These are phyloP conservation scores for Idaea aversata DNA, from an alignment of 2,888 invertebrate genomes.

Conservation along the genomic window DNA sequence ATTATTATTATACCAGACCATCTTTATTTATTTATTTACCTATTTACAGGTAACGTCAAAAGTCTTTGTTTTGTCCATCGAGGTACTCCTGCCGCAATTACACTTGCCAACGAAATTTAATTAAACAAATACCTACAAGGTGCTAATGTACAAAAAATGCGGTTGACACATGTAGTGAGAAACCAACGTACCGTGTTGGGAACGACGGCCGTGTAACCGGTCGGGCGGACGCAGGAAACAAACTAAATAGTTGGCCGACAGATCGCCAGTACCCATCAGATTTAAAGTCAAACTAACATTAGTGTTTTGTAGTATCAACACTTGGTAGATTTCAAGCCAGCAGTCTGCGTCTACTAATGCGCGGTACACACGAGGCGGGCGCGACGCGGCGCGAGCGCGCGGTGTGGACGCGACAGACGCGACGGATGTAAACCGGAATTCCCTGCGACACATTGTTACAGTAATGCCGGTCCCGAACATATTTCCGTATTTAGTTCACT, in stretches of 20 bases:
- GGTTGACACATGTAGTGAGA: constrained; percentile 6
- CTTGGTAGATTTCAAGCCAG: background rate
- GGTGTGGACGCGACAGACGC: background rate
- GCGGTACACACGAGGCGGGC: background rate
- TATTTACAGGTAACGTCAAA: no score
- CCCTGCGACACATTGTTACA: constrained; percentile 24
- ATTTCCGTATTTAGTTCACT: constrained; percentile 34
- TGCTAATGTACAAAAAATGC: constrained; percentile 2
- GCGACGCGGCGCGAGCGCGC: background rate
- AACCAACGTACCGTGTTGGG: background rate
- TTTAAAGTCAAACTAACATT: background rate
- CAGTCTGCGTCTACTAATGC: background rate
- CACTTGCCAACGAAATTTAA: background rate
- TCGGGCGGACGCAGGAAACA: background rate
- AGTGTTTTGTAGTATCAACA: background rate
- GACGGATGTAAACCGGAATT: constrained; percentile 5
- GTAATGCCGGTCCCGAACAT: constrained; percentile 25
- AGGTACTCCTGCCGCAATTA: background rate
- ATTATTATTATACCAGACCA: no score
- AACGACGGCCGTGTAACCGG: background rate
- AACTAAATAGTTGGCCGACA: background rate
- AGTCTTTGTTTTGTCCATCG: background rate
- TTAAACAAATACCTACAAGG: background rate
- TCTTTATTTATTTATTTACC: no score
- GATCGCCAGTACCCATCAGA: background rate